A percentile compares a stretch with the other conserved stretches of the same genome.
These are phyloP conservation scores for Pyrgus malvae DNA, from an alignment of 2,888 invertebrate species.

Conservation along the genomic window DNA sequence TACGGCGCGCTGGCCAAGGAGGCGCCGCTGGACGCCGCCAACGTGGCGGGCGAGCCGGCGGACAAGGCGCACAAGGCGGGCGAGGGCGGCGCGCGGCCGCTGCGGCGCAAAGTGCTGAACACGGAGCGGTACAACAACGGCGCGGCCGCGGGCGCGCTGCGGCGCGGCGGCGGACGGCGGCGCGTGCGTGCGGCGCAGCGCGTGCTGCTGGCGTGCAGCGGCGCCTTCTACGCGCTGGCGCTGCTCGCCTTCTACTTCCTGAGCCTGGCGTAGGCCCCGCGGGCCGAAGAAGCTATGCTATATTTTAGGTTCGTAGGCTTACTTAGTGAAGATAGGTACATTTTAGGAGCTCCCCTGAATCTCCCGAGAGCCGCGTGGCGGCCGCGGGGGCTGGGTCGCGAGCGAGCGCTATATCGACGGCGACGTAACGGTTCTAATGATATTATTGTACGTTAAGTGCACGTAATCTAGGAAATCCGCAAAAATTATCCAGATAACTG, in stretches of 20 bases:
- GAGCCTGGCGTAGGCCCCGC: slow-evolving; percentile 52
- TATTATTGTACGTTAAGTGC: slow-evolving; percentile 10
- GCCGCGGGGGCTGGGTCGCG: not conserved
- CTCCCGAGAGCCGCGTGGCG: not conserved
- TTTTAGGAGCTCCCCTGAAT: not conserved
- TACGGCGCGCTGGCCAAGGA: slow-evolving; percentile 41
- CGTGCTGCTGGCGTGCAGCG: slow-evolving; percentile 81
- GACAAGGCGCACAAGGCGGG: slow-evolving; percentile 43
- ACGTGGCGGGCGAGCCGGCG: slow-evolving; percentile 43
- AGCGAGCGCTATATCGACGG: not conserved
- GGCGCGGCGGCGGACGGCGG: slow-evolving; percentile 25
- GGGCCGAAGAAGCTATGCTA: no score
- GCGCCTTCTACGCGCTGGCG: slow-evolving; percentile 59
- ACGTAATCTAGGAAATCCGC: not conserved
- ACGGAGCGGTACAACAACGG: slow-evolving; percentile 55
- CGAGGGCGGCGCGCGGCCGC: slow-evolving; percentile 7
- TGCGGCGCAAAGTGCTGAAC: slow-evolving; percentile 45
- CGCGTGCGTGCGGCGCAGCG: slow-evolving; percentile 63
- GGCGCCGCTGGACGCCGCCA: slow-evolving; percentile 38
- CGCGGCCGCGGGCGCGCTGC: slow-evolving; percentile 54
- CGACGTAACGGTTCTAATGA: slow-evolving; percentile 24
- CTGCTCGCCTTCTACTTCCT: slow-evolving; percentile 71
- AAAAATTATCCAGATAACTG: not conserved
- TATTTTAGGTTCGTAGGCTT: slow-evolving; percentile 17
- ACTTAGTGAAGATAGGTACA: slow-evolving; percentile 17